phyloP scores from a whole-genome alignment of 2,888 invertebrate genomes.

The Frankliniella fusca region DNA sequence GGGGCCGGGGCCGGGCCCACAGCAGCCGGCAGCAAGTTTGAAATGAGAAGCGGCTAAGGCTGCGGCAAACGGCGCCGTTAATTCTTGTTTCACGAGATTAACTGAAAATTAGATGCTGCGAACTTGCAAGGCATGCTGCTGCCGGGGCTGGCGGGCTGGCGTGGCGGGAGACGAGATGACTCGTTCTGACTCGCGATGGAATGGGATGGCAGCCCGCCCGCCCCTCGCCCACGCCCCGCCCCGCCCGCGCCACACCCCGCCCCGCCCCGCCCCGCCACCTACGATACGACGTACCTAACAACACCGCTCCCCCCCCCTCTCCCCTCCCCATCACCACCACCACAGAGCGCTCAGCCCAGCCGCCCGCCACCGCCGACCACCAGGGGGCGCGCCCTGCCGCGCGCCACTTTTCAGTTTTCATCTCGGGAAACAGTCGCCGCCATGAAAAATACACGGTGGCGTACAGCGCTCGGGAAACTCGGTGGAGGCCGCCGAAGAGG shows the following conservation, averaged over 20 bases:
- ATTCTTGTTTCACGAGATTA: constrained; percentile 24
- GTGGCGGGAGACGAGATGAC: constrained; percentile 2
- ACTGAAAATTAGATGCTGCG: constrained; percentile 24
- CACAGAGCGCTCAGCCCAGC: too few species aligned
- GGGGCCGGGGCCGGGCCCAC: neutral
- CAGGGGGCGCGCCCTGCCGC: neutral
- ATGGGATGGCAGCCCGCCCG: neutral
- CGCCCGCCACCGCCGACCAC: too few species aligned
- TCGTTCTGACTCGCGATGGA: constrained; percentile 20
- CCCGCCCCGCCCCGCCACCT: neutral
- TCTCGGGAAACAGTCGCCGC: constrained; percentile 1
- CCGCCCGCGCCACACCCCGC: neutral
- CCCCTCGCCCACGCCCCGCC: neutral
- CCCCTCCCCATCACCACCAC: too few species aligned
- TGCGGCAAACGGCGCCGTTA: constrained; percentile 24
- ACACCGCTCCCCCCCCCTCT: too few species aligned
- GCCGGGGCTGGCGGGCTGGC: neutral
- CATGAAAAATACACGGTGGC: constrained; percentile 3
- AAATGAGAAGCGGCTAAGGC: constrained; percentile 21
- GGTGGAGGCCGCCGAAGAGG: neutral
- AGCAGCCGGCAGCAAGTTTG: constrained; percentile 23
- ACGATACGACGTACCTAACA: neutral
- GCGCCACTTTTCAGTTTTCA: constrained; percentile 14
- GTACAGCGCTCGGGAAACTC: neutral
- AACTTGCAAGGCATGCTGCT: neutral